Evolutionary conservation across 2,888 invertebrate species (phyloP), one percentile per base, ranked within the genome.

Genomic region (Heteromyza rotundicornis): DNA sequence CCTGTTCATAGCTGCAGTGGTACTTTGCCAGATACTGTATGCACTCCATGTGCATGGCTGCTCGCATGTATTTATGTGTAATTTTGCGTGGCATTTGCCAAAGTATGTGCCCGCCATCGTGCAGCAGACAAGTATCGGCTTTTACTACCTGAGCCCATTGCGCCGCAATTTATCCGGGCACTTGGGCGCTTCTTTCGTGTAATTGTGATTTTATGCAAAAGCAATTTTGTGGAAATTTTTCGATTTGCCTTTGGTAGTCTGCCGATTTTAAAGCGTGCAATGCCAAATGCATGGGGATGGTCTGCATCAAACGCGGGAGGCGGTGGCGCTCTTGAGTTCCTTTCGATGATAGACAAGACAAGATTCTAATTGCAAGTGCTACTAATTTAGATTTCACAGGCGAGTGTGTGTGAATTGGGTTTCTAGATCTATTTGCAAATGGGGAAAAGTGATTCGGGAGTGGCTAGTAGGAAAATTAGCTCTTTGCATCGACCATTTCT

Each of bases 141-240:
- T 35, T 50, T 55, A n/a, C 40, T 40, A 2, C 8, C 40, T 40
- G 40, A 40, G 5, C 7, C 27, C 5, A 27, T 40, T 52, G 69
- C 63, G 60, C 65, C 58, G 62, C 60, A 22, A 27, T 47, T 40
- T 40, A n/a, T 27, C 40, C 14, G 5, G 40, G 10, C 40, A 2
- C 47, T 20, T 49, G 32, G 32, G 52, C 57, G 32, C 57, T 54
- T 52, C 56, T 62, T 64, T 27, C 61, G 60, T 61, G 66, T 67
- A 68, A 70, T 68, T 66, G 59, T 65, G 72, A 70, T 76, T 80
- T 79, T 79, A 76, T 78, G 76, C 71, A 73, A 74, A 76, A 69
- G 78, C 75, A 76, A 76, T 79, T 78, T 79, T 72, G 74, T 76
- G 79, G 78, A 78, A 78, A 78, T 72, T 75, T 74, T 53, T 77